A percentile compares a stretch with the other conserved stretches of the same genome.
These are phyloP conservation scores for Drosophila lacicola DNA, from an alignment of 2,888 invertebrate species.

Conservation along the genomic window DNA sequence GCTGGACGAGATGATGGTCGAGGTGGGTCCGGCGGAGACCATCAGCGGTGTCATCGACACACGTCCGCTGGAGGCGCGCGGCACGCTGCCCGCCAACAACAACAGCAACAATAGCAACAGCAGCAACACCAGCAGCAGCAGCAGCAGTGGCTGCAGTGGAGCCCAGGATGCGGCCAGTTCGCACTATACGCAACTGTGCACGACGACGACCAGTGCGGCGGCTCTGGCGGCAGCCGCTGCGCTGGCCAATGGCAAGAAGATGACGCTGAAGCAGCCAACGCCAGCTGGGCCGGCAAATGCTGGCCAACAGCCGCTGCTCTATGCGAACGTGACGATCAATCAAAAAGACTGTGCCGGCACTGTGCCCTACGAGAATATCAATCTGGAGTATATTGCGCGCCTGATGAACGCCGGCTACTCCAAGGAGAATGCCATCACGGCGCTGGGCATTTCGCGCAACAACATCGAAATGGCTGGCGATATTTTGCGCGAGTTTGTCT, in stretches of 20 bases:
- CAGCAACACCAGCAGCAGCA: not conserved
- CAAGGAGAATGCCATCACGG: constrained; percentile 95
- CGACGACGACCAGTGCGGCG: constrained; percentile 72
- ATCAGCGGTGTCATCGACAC: constrained; percentile 90
- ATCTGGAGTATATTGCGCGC: constrained; percentile 95
- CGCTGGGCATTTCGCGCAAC: constrained; percentile 96
- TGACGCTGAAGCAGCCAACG: constrained; percentile 46
- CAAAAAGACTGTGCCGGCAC: constrained; percentile 84
- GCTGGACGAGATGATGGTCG: constrained; percentile 87
- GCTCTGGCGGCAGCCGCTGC: constrained; percentile 58
- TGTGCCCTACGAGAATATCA: constrained; percentile 93
- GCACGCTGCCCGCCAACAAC: constrained; percentile 61
- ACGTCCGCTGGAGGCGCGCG: constrained; percentile 84
- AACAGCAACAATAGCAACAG: not conserved
- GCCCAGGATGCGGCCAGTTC: constrained; percentile 59
- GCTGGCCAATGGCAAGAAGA: constrained; percentile 56
- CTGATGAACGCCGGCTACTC: constrained; percentile 96
- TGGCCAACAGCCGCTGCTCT: constrained; percentile 79
- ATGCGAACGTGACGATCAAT: constrained; percentile 86
- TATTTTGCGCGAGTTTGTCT: constrained; percentile 95
- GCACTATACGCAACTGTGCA: constrained; percentile 78
- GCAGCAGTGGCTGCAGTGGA: not conserved
- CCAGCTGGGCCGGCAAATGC: constrained; percentile 31
- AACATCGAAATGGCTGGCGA: constrained; percentile 98
- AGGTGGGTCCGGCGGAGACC: constrained; percentile 90